phyloP scores from a whole-genome alignment of 2,113 vertebrate genomes.

The Garra rufa region DNA sequence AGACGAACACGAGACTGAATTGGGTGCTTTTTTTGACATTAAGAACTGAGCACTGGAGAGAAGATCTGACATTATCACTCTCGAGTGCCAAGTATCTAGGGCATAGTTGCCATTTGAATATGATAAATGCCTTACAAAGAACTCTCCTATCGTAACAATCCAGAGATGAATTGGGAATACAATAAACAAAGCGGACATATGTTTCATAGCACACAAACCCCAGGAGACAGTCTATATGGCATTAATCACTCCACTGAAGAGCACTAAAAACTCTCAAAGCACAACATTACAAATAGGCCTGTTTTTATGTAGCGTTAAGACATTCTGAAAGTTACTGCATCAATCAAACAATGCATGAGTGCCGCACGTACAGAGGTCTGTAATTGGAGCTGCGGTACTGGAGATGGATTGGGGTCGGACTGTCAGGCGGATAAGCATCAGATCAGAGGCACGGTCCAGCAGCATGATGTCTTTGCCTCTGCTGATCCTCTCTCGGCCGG shows the following conservation, averaged over 20 bases:
- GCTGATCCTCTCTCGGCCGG: constrained; percentile 61
- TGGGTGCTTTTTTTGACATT: constrained; percentile 33
- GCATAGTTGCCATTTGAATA: constrained; percentile 50
- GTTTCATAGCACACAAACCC: constrained; percentile 36
- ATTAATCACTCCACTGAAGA: constrained; percentile 45
- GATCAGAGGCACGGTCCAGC: constrained; percentile 57
- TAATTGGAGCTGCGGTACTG: constrained; percentile 48
- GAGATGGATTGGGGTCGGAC: constrained; percentile 42
- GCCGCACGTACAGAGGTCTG: neutral
- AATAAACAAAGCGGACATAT: constrained; percentile 50
- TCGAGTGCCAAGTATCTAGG: constrained; percentile 37
- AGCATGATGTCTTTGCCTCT: constrained; percentile 60
- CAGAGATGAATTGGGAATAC: constrained; percentile 46
- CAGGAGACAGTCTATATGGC: constrained; percentile 34
- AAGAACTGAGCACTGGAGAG: constrained; percentile 24
- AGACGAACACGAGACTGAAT: constrained; percentile 9
- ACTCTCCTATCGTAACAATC: constrained; percentile 48
- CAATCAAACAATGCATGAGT: neutral
- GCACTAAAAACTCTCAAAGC: constrained; percentile 17
- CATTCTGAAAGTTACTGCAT: neutral
- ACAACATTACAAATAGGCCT: constrained; percentile 2
- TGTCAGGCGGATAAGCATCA: constrained; percentile 65
- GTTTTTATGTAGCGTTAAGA: neutral
- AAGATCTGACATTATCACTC: constrained; percentile 41
- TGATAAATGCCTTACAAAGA: constrained; percentile 49